A percentile compares a stretch with the other conserved stretches of the same genome.
Conservation (phyloP, 2,797 vertebrate species). For the Danio aesculapii region DNA sequence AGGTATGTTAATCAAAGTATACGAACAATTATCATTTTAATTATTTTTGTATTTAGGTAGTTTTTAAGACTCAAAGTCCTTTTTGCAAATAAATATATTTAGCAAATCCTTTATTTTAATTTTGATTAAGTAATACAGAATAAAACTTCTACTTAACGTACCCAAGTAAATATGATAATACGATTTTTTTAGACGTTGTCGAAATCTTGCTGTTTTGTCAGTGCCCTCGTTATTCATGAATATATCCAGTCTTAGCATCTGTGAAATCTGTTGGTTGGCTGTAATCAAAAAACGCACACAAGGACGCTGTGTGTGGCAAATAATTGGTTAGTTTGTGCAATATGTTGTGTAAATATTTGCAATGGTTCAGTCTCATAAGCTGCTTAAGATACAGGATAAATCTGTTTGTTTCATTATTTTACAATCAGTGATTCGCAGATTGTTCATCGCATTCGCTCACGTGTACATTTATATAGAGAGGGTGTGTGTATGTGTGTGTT, state of each 20-base stretch:
- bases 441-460: slow-evolving; percentile 35
- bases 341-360: slow-evolving; percentile 83
- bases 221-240: slow-evolving; percentile 36
- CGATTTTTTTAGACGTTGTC: background rate
- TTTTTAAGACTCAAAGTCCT: background rate
- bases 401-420: slow-evolving; percentile 65
- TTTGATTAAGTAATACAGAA: background rate
- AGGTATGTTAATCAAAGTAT: background rate
- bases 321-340: slow-evolving; percentile 75
- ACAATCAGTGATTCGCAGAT: slow-evolving; percentile 56
- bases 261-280: slow-evolving; percentile 37
- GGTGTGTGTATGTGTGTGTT: background rate
- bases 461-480: background rate
- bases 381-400: slow-evolving; percentile 67
- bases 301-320: slow-evolving; percentile 41
- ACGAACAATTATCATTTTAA: background rate
- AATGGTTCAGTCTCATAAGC: slow-evolving; percentile 58
- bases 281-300: slow-evolving; percentile 50
- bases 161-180: background rate
- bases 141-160: background rate
- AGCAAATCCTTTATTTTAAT: background rate
- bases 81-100: background rate
- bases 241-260: slow-evolving; percentile 37
- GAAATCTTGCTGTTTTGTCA: background rate
- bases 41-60: background rate